phyloP scores from a whole-genome alignment of 2,113 vertebrate species.

The Gymnorhina tibicen region DNA sequence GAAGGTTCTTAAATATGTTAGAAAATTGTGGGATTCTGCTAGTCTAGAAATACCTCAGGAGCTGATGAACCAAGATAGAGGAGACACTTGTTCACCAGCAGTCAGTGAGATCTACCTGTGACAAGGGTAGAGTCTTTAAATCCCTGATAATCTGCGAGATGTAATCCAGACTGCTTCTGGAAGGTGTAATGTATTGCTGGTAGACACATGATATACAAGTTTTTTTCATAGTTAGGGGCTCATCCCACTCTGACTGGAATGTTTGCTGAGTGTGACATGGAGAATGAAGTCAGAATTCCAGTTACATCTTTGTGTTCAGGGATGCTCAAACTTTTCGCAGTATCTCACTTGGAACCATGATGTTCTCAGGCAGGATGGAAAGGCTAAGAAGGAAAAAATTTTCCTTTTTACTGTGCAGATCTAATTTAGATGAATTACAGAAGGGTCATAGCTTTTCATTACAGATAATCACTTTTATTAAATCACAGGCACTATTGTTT shows the following conservation, averaged over 20 bases:
- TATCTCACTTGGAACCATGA: background rate
- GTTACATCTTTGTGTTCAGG: background rate
- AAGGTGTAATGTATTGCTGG: background rate
- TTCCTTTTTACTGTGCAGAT: background rate
- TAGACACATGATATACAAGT: background rate
- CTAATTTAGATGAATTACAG: conserved; percentile 14
- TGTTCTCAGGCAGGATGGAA: background rate
- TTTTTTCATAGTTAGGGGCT: background rate
- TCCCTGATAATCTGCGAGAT: background rate
- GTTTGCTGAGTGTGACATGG: background rate
- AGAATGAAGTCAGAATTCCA: background rate
- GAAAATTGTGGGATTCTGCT: background rate
- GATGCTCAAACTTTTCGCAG: background rate
- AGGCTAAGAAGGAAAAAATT: background rate
- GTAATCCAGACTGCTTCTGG: background rate
- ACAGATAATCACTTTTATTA: conserved; percentile 24
- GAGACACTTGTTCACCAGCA: background rate
- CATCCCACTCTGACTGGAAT: background rate
- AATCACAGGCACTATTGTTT: background rate
- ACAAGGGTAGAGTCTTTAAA: background rate
- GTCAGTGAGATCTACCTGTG: background rate
- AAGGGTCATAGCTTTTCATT: conserved; percentile 19
- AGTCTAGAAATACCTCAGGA: background rate
- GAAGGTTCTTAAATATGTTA: background rate
- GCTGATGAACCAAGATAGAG: background rate